Conservation (phyloP, 2,888 invertebrate genomes). For the Tetanocera ferruginea region DNA sequence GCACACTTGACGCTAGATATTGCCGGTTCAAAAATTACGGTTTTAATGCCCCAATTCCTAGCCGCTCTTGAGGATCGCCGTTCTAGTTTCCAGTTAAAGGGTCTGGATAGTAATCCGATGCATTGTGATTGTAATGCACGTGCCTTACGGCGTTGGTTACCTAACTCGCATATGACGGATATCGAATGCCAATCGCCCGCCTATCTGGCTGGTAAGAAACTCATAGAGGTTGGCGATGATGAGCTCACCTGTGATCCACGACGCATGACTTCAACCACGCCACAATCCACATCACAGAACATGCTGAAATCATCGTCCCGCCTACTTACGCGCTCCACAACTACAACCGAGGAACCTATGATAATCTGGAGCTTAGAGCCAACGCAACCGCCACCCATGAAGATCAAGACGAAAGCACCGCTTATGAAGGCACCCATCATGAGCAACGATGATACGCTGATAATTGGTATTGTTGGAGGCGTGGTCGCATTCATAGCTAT, state of each 20-base stretch:
- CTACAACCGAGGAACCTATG: conserved; percentile 82
- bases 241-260: conserved; percentile 84
- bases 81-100: conserved; percentile 80
- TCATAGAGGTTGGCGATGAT: conserved; percentile 84
- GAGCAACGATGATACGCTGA: conserved; percentile 91
- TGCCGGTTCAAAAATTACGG: conserved; percentile 81
- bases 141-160: conserved; percentile 84
- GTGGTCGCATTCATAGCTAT: conserved; percentile 92
- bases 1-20: conserved; percentile 85
- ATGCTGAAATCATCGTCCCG: conserved; percentile 62
- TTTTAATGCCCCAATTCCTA: conserved; percentile 83
- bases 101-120: conserved; percentile 84
- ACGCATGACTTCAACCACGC: conserved; percentile 70
- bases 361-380: conserved; percentile 93
- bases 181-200: conserved; percentile 79
- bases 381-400: conserved; percentile 74
- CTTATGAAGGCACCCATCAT: conserved; percentile 77
- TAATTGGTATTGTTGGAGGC: conserved; percentile 94
- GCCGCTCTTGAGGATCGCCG: conserved; percentile 86
- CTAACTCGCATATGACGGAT: conserved; percentile 75
- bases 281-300: conserved; percentile 55
- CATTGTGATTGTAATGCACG: conserved; percentile 88
- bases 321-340: conserved; percentile 67
- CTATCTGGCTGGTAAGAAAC: conserved; percentile 77
- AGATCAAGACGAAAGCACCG: conserved; percentile 72